phyloP scores from a whole-genome alignment of 2,113 vertebrate genomes.

The Pionites leucogaster region DNA sequence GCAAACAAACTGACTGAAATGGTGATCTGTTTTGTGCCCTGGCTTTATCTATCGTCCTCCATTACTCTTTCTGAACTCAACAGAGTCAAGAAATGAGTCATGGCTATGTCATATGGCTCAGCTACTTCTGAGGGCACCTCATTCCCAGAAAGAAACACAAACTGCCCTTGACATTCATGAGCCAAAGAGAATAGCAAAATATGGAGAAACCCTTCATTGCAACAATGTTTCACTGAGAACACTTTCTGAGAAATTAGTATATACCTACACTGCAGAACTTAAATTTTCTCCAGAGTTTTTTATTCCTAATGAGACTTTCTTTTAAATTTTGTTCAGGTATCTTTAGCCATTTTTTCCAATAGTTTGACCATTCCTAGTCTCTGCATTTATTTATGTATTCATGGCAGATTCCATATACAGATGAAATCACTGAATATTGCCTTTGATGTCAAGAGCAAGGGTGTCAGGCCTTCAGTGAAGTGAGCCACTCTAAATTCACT shows the following conservation, averaged over 20 bases:
- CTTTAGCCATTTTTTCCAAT: not conserved
- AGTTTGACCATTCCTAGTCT: not conserved
- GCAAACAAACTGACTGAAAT: not conserved
- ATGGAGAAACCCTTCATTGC: not conserved
- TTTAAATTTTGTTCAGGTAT: not conserved
- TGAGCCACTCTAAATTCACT: not conserved
- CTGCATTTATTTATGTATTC: not conserved
- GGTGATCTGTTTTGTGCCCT: not conserved
- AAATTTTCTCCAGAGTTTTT: not conserved
- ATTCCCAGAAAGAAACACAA: not conserved
- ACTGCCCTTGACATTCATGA: slow-evolving; percentile 4
- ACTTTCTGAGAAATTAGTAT: not conserved
- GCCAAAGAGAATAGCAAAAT: not conserved
- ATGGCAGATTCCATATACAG: not conserved
- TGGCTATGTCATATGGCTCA: not conserved
- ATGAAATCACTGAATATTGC: not conserved
- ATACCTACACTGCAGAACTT: not conserved
- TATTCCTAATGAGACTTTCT: not conserved
- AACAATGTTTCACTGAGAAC: not conserved
- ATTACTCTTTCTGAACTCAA: slow-evolving; percentile 18
- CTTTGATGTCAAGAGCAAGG: not conserved
- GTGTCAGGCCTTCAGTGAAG: not conserved
- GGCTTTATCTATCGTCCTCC: not conserved
- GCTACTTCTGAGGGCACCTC: not conserved
- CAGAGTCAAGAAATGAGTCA: slow-evolving; percentile 50